Conservation (phyloP, 1,140 invertebrate species). For the Oreohelix idahoensis region DNA sequence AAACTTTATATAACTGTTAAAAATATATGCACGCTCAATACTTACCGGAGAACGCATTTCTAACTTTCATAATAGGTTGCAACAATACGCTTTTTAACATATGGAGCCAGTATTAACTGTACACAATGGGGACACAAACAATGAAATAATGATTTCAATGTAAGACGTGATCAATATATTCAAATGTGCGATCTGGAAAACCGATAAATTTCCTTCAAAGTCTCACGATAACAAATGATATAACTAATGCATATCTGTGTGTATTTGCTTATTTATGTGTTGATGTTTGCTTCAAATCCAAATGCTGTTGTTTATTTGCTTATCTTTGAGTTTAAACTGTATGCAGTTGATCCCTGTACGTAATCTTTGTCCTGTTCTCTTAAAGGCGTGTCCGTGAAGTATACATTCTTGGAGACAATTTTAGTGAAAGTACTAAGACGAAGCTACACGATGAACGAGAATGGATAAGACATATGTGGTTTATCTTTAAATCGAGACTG, state of each 20-base stretch:
- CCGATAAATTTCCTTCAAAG: not conserved
- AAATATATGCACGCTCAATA: not conserved
- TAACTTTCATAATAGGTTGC: not conserved
- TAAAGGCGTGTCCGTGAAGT: too few relatives aligned
- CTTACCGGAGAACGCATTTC: not conserved
- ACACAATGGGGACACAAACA: not conserved
- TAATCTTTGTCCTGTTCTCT: too few relatives aligned
- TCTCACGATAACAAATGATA: not conserved
- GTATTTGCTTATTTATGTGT: not conserved
- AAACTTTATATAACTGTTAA: too few relatives aligned
- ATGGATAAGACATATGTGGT: too few relatives aligned
- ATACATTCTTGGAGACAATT: too few relatives aligned
- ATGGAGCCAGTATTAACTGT: not conserved
- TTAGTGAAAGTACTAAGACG: too few relatives aligned
- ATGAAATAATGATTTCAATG: conserved; percentile 4
- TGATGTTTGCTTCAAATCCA: too few relatives aligned
- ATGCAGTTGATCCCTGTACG: too few relatives aligned
- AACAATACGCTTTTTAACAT: not conserved
- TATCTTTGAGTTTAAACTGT: not conserved
- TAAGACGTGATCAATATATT: not conserved
- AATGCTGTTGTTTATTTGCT: too few relatives aligned
- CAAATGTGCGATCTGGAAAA: not conserved
- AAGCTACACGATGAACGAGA: too few relatives aligned
- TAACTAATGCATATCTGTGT: not conserved
- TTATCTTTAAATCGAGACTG: too few relatives aligned